phyloP scores from a whole-genome alignment of 1,140 invertebrate genomes.

The Neodiprion lecontei region DNA sequence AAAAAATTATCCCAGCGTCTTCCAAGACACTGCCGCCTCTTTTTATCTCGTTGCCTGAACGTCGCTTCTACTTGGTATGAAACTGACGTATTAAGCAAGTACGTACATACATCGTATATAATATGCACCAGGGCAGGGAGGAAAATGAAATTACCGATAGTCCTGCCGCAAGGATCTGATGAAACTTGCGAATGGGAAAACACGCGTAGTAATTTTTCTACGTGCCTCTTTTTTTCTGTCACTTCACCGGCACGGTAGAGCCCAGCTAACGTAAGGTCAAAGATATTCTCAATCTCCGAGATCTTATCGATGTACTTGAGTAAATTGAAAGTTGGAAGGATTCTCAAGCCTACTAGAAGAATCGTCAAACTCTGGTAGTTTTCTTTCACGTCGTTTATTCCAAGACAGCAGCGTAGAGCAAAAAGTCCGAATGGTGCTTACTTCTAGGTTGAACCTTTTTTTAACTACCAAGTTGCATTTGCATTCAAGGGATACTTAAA shows the following conservation, averaged over 20 bases:
- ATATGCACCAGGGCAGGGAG: background rate
- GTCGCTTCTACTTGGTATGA: background rate
- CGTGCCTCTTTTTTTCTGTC: background rate
- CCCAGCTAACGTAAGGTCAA: background rate
- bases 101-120: background rate
- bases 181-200: background rate
- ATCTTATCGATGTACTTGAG: background rate
- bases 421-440: background rate
- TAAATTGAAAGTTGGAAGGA: background rate
- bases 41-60: background rate
- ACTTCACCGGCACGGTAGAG: background rate
- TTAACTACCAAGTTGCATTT: background rate
- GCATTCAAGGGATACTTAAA: background rate
- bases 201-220: too few species aligned
- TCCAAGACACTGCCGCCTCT: background rate
- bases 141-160: background rate
- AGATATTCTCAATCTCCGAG: background rate
- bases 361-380: background rate
- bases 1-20: too few species aligned
- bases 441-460: background rate
- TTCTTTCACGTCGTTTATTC: background rate
- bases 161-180: background rate
- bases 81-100: background rate
- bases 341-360: constrained; percentile 3
- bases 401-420: background rate